phyloP scores from a whole-genome alignment of 2,888 invertebrate genomes.

The Drosophila formosana region DNA sequence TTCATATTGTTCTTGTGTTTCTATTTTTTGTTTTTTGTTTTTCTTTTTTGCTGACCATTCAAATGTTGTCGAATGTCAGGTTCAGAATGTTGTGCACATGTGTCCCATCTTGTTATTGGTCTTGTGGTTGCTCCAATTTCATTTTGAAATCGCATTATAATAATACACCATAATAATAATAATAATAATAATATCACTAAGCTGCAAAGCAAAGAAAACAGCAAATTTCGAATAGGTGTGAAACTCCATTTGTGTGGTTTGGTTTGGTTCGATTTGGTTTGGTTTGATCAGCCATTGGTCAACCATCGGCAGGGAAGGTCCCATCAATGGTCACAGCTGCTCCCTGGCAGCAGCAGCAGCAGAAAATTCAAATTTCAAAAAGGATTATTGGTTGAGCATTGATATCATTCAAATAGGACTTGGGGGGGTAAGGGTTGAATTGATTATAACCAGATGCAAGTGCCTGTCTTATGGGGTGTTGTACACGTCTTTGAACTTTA shows the following conservation, averaged over 20 bases:
- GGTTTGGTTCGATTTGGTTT: neutral
- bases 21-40: conserved; percentile 13
- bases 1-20: conserved; percentile 15
- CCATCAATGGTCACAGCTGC: conserved; percentile 56
- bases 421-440: conserved; percentile 15
- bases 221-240: conserved; percentile 59
- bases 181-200: conserved; percentile 55
- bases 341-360: conserved; percentile 23
- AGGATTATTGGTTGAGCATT: conserved; percentile 60
- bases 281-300: conserved; percentile 45
- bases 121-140: conserved; percentile 64
- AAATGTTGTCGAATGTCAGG: conserved; percentile 49
- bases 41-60: conserved; percentile 59
- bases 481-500: conserved; percentile 3
- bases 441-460: conserved; percentile 21
- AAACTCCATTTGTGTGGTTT: conserved; percentile 41
- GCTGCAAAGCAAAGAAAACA: conserved; percentile 41
- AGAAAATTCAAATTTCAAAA: conserved; percentile 60
- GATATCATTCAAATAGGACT: conserved; percentile 26
- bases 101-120: conserved; percentile 44
- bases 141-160: conserved; percentile 63
- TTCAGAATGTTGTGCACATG: conserved; percentile 46
- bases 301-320: conserved; percentile 25
- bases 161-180: conserved; percentile 65
- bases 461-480: conserved; percentile 4